Evolutionary conservation across 2,797 vertebrate species (phyloP).

Genomic region (Sternarchorhynchus goeldii): DNA sequence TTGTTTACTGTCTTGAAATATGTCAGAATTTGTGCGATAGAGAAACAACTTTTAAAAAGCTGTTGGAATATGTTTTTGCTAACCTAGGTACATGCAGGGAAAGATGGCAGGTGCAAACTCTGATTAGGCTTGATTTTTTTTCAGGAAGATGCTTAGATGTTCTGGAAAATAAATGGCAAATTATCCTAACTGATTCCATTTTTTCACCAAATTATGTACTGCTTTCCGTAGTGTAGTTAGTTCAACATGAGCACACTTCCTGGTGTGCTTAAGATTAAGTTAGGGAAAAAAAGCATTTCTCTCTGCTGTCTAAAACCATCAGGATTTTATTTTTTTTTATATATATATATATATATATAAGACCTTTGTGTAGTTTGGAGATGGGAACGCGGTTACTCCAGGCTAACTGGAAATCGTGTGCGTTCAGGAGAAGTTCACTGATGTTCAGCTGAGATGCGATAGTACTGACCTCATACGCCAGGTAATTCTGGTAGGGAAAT

Average conservation of each 20-base stretch:
- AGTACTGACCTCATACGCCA: not conserved
- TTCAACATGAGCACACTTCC: too few relatives aligned
- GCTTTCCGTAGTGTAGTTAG: too few relatives aligned
- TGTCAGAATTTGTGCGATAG: not conserved
- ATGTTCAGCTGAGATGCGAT: not conserved
- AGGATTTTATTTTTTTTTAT: not conserved
- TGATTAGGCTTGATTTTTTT: slow-evolving; percentile 4
- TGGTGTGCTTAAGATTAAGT: too few relatives aligned
- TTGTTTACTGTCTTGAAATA: slow-evolving; percentile 1
- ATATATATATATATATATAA: too few relatives aligned
- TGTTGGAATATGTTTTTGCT: not conserved
- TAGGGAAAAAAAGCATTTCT: too few relatives aligned
- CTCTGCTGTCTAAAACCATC: too few relatives aligned
- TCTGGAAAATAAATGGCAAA: too few relatives aligned
- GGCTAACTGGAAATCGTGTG: not conserved
- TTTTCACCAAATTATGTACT: too few relatives aligned
- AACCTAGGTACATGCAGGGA: not conserved
- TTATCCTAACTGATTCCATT: too few relatives aligned
- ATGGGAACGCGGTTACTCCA: not conserved
- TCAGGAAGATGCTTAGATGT: not conserved
- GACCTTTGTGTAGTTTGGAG: not conserved
- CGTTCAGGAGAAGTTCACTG: not conserved
- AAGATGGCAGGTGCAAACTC: not conserved
- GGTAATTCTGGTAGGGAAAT: not conserved
- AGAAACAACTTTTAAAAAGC: not conserved